Base-by-base conservation (phyloP, 2,888 invertebrate species). In the Habroteleia sp. region DNA sequence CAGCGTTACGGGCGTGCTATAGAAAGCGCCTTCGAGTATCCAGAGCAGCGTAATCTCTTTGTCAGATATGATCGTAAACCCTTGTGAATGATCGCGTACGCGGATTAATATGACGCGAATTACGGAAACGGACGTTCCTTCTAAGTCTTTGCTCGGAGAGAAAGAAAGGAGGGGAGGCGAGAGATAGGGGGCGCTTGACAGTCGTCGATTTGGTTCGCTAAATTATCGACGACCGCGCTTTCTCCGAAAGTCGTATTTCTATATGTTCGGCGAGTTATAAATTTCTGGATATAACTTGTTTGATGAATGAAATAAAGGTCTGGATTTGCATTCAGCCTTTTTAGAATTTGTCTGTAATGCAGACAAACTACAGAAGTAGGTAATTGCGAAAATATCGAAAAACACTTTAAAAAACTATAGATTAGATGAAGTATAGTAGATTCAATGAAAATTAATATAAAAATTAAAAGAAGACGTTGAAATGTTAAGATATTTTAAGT, bases 61-160 rank as follows among this genome's bases (percentile, higher is more conserved):
- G n/a, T n/a, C n/a, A n/a, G n/a, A n/a, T n/a, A n/a, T n/a, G 50
- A 63, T 25, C 35, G 41, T 27, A 35, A 65, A 65, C 42, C 39
- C 44, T 44, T 10, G 44, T 20, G 31, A 66, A 37, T 41, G 46
- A 54, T 66, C 20, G 20, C 14, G 8, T 31, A 7, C 16, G 14
- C 33, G 52, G 44, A 63, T 63, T 63, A 52, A 65, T 42, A 16
- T 11, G 41, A 41, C 41, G 29, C 42, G 33, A 52, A 52, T 48
- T 48, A 39, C 41, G 41, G 41, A 50, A 63, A 41, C 29, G 46
- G 46, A 31, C 63, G 50, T 33, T 16, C 29, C 29, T 16, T 39
- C 3, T 31, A 20, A 48, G 27, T 50, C 48, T 11, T 48, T 17
- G 25, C 13, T 39, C 14, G 54, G 8, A 2, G 7, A 13, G 13